Percentiles rank a stretch among this genome's conserved stretches.
phyloP scores from a whole-genome alignment of 2,113 vertebrate genomes.

The Cephalopholis sonnerati region DNA sequence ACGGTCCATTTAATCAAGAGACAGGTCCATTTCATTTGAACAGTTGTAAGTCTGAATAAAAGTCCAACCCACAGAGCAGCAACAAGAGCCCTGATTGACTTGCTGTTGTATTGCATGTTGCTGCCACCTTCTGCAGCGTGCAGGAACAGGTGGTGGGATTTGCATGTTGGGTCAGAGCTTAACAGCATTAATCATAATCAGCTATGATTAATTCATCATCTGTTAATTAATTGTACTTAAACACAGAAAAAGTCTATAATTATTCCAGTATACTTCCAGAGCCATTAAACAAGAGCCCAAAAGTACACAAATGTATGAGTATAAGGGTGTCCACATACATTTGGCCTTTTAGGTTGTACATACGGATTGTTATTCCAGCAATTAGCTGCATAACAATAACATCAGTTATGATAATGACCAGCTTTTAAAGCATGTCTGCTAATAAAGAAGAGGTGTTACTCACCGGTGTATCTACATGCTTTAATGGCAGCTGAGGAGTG shows the following conservation, averaged over 20 bases:
- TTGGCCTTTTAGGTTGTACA: not conserved
- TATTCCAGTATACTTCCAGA: not conserved
- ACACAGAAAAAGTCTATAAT: not conserved
- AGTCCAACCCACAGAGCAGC: not conserved
- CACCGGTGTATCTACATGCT: conserved; percentile 89
- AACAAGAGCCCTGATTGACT: conserved; percentile 15
- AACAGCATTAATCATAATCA: not conserved
- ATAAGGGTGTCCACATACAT: conserved; percentile 9
- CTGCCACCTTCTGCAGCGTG: conserved; percentile 58
- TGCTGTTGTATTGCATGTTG: conserved; percentile 6
- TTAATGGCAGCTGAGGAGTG: conserved; percentile 84
- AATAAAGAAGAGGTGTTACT: conserved; percentile 71
- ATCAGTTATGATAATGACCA: conserved; percentile 37
- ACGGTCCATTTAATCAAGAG: not conserved
- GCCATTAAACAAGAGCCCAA: not conserved
- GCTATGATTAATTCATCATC: not conserved
- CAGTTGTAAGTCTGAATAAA: not conserved
- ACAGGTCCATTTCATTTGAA: not conserved
- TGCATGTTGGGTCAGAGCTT: not conserved
- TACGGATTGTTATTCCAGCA: conserved; percentile 21
- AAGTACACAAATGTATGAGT: conserved; percentile 4
- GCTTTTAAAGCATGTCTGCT: conserved; percentile 57
- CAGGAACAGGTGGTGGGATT: not conserved
- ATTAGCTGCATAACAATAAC: conserved; percentile 30
- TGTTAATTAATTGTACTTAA: not conserved